Conservation (phyloP, 2,888 invertebrate genomes). For the Euzetes globulus region DNA sequence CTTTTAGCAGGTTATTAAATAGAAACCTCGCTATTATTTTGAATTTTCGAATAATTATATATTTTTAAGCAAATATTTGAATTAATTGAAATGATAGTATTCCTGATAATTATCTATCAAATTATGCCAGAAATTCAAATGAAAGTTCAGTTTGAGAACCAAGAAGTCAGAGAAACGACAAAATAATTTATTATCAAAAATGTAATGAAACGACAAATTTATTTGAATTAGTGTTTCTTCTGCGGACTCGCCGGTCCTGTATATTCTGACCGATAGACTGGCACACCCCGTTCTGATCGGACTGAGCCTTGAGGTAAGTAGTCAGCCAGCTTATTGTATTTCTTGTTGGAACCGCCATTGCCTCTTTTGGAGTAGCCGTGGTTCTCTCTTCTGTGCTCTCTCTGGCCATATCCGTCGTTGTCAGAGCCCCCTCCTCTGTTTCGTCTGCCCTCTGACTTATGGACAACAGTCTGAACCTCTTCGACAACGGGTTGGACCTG, state of each 20-base stretch:
- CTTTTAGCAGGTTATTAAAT: too few relatives aligned
- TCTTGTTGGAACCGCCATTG: neutral
- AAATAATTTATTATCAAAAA: too few relatives aligned
- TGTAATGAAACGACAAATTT: neutral
- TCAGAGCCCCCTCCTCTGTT: neutral
- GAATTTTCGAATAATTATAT: too few relatives aligned
- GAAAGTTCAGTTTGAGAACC: too few relatives aligned
- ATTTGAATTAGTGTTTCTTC: neutral
- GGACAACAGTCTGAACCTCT: constrained; percentile 21
- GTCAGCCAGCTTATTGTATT: neutral
- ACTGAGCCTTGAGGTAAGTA: constrained; percentile 6
- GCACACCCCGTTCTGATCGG: neutral
- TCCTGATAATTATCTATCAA: too few relatives aligned
- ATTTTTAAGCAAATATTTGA: too few relatives aligned
- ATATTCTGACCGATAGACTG: neutral
- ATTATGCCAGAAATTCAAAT: too few relatives aligned
- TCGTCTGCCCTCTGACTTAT: neutral
- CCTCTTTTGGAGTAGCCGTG: neutral
- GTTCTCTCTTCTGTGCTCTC: neutral
- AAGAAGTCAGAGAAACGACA: too few relatives aligned
- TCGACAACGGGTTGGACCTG: constrained; percentile 26
- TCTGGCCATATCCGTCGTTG: neutral
- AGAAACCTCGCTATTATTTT: too few relatives aligned
- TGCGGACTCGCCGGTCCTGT: neutral
- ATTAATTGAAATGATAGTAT: too few relatives aligned